Conservation (phyloP, 2,888 invertebrate genomes). For the Podotricha telesiphe region DNA sequence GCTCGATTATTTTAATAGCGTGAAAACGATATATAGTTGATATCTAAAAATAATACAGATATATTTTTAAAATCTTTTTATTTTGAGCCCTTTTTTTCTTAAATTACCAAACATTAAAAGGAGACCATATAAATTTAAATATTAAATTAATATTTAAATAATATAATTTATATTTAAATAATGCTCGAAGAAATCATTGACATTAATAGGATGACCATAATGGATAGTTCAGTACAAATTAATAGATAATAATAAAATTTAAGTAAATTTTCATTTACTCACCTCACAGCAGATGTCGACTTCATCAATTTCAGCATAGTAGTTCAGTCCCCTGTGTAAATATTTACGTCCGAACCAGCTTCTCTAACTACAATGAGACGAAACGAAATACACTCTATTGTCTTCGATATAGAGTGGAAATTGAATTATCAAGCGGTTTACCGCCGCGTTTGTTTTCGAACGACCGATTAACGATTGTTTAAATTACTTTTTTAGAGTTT, state of each 20-base stretch:
- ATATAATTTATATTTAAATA: no score
- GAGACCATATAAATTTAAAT: no score
- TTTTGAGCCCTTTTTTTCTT: no score
- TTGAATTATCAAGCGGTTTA: background rate
- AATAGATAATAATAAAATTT: background rate
- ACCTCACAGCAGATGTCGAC: slow-evolving; percentile 45
- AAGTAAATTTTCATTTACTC: slow-evolving; percentile 28
- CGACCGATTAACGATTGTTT: slow-evolving; percentile 62
- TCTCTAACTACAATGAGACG: slow-evolving; percentile 44
- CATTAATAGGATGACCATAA: no score
- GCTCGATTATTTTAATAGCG: no score
- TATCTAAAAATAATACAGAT: no score
- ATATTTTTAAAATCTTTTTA: no score
- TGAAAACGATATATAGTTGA: no score
- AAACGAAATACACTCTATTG: slow-evolving; percentile 48
- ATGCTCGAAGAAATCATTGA: no score
- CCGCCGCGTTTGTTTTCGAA: slow-evolving; percentile 51
- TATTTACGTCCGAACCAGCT: slow-evolving; percentile 57
- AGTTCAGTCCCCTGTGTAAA: slow-evolving; percentile 45
- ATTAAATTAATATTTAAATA: no score
- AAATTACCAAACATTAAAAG: no score
- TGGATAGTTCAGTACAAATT: background rate
- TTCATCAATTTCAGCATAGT: slow-evolving; percentile 38
- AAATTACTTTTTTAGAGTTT: slow-evolving; percentile 61
- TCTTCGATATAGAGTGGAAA: background rate